A percentile compares a stretch with the other conserved stretches of the same genome.
Evolutionary conservation across 1,140 invertebrate genomes (phyloP).

Genomic region (Drosophila willistoni): DNA sequence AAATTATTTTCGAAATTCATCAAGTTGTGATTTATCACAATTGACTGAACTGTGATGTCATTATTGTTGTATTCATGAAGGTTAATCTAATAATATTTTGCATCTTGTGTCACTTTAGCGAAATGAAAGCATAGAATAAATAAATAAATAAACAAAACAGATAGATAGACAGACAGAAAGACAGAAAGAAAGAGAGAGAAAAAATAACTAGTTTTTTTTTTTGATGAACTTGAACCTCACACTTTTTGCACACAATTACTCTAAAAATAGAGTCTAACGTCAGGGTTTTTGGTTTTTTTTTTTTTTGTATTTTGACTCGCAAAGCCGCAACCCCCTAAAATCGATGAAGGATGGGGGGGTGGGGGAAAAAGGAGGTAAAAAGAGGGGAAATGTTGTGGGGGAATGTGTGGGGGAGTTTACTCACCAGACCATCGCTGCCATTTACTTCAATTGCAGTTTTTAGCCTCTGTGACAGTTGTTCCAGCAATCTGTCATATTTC

Average conservation of each 20-base stretch:
- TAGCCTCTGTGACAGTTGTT: constrained; percentile 88
- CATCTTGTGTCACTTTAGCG: not conserved
- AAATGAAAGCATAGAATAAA: constrained; percentile 16
- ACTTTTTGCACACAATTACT: constrained; percentile 9
- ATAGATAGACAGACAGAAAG: constrained; percentile 2
- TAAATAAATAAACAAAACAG: constrained; percentile 54
- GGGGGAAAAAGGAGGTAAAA: not conserved
- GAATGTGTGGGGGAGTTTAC: constrained; percentile 68
- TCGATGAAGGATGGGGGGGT: constrained; percentile 1
- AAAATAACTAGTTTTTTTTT: constrained; percentile 40
- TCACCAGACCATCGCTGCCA: constrained; percentile 86
- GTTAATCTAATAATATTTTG: constrained; percentile 72
- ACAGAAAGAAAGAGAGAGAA: constrained; percentile 56
- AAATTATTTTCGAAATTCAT: constrained; percentile 76
- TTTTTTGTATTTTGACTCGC: constrained; percentile 28
- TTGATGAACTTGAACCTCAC: constrained; percentile 65
- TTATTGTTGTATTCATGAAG: constrained; percentile 59
- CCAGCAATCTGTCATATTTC: constrained; percentile 90
- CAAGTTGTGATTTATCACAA: constrained; percentile 65
- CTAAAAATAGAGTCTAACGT: constrained; percentile 57
- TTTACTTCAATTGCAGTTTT: constrained; percentile 83
- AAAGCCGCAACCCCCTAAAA: constrained; percentile 26
- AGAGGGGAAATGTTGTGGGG: not conserved
- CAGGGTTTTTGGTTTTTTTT: constrained; percentile 13
- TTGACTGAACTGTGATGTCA: constrained; percentile 68